A percentile compares a stretch with the other conserved stretches of the same genome.
Conservation (phyloP, 2,888 invertebrate genomes). For the Lasioglossum villosulum region DNA sequence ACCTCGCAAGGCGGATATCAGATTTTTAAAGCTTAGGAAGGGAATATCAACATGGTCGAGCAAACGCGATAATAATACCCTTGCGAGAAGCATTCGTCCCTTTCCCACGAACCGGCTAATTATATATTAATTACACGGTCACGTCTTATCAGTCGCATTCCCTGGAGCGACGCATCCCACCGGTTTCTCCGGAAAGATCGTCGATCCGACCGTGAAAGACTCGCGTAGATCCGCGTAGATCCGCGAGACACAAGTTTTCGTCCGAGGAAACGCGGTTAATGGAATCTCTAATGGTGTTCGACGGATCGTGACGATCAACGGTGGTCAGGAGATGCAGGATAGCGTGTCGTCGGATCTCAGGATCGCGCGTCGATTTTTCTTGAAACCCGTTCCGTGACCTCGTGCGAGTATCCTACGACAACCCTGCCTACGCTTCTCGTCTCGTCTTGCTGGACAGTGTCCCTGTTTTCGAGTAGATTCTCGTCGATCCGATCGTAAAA, state of each 20-base stretch:
- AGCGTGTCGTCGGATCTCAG: conserved; percentile 59
- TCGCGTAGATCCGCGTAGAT: not conserved
- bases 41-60: not conserved
- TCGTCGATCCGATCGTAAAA: conserved; percentile 24
- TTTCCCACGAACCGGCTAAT: not conserved
- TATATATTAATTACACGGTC: not conserved
- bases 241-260: not conserved
- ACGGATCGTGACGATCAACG: conserved; percentile 42
- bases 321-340: conserved; percentile 53
- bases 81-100: not conserved
- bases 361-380: conserved; percentile 76
- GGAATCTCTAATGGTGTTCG: conserved; percentile 51
- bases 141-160: conserved; percentile 4
- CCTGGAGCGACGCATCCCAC: not conserved
- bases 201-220: conserved; percentile 4
- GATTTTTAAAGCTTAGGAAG: not conserved
- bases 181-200: not conserved
- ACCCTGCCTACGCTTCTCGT: conserved; percentile 64
- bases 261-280: conserved; percentile 64
- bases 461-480: conserved; percentile 56
- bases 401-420: conserved; percentile 71
- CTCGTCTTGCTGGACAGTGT: conserved; percentile 39
- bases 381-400: conserved; percentile 79
- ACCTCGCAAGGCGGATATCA: no score
- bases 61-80: not conserved